phyloP scores from a whole-genome alignment of 2,113 vertebrate species.

The Calyptomena viridis region DNA sequence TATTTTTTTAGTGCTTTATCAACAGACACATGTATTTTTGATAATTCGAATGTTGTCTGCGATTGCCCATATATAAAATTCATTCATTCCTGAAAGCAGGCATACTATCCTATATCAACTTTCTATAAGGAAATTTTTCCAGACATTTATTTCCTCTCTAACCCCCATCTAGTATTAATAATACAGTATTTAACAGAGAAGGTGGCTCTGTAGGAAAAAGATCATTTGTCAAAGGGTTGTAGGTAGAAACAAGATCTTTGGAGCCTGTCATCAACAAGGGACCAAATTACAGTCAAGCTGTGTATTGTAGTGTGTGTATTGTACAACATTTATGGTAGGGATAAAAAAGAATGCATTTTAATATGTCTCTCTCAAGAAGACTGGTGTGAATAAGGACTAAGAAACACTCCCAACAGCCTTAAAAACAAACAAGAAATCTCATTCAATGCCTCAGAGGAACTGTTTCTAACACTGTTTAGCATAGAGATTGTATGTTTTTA shows the following conservation, averaged over 20 bases:
- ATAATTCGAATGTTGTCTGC: not conserved
- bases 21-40: not conserved
- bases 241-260: not conserved
- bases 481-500: not conserved
- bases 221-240: not conserved
- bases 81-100: not conserved
- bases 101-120: not conserved
- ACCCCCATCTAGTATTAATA: not conserved
- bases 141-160: not conserved
- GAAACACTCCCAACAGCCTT: not conserved
- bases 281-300: not conserved
- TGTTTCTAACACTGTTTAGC: not conserved
- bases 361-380: not conserved
- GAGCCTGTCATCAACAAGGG: not conserved
- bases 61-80: not conserved
- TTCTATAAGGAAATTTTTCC: not conserved
- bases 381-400: not conserved
- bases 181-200: not conserved
- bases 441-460: not conserved
- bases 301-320: not conserved
- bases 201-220: not conserved
- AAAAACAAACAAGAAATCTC: not conserved
- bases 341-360: not conserved
- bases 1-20: not conserved
- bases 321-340: not conserved